Percentiles rank a stretch among this genome's conserved stretches.
Conservation (phyloP, 2,797 vertebrate species). For the Tenualosa ilisha region DNA sequence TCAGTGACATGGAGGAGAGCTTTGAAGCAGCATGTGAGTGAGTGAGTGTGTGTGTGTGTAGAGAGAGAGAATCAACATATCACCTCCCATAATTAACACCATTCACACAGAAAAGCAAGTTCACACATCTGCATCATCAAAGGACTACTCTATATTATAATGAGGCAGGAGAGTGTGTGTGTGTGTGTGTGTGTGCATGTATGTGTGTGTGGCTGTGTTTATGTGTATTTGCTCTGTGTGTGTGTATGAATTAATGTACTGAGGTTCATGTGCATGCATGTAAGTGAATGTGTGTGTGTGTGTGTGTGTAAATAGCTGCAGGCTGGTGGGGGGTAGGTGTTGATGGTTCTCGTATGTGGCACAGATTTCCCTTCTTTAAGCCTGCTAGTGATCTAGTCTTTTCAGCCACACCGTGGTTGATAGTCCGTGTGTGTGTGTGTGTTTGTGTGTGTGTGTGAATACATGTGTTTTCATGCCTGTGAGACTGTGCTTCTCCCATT, state of each 20-base stretch:
- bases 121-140: constrained; percentile 10
- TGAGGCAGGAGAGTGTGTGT: neutral
- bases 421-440: neutral
- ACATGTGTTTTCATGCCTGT: constrained; percentile 33
- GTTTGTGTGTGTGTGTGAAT: constrained; percentile 14
- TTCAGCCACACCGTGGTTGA: constrained; percentile 39
- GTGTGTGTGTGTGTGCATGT: neutral
- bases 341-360: constrained; percentile 34
- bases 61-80: constrained; percentile 25
- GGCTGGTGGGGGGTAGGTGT: neutral
- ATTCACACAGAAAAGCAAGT: constrained; percentile 5
- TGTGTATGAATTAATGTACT: neutral
- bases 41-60: neutral
- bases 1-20: no score
- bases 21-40: neutral
- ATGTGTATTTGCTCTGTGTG: neutral
- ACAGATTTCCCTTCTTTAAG: constrained; percentile 32
- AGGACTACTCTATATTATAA: constrained; percentile 11
- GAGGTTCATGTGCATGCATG: neutral
- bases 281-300: constrained; percentile 10
- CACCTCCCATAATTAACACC: constrained; percentile 4
- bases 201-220: neutral
- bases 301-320: constrained; percentile 17
- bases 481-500: constrained; percentile 31
- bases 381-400: constrained; percentile 31